These are phyloP conservation scores for Eugnorisma glareosa DNA, from an alignment of 2,888 invertebrate species.

Conservation along the genomic window DNA sequence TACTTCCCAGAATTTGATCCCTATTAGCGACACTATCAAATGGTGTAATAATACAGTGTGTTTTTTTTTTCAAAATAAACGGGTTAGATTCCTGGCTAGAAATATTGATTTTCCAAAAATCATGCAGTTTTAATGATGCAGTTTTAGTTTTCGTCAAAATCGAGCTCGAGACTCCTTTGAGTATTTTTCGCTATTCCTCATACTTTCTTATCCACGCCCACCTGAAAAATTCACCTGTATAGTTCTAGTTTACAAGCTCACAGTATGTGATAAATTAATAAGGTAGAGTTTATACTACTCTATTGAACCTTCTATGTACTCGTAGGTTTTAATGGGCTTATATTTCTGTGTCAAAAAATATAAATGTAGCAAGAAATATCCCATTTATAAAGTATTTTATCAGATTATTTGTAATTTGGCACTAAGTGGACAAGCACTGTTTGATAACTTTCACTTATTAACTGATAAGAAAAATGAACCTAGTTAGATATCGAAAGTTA, in stretches of 20 bases:
- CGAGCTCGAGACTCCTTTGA: too few relatives aligned
- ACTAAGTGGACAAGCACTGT: neutral
- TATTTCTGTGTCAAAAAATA: neutral
- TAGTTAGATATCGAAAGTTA: neutral
- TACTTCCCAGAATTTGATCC: too few relatives aligned
- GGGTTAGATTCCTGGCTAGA: too few relatives aligned
- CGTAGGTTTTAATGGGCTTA: neutral
- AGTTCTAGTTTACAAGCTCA: neutral
- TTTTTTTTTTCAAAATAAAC: too few relatives aligned
- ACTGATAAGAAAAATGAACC: neutral
- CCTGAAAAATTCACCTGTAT: too few relatives aligned
- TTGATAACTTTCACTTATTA: neutral
- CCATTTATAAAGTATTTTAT: neutral
- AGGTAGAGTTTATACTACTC: neutral
- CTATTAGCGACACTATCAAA: too few relatives aligned
- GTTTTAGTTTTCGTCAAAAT: too few relatives aligned
- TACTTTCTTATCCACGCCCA: too few relatives aligned
- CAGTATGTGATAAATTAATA: neutral
- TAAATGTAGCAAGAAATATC: neutral
- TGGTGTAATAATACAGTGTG: too few relatives aligned
- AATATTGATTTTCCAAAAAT: too few relatives aligned
- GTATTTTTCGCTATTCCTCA: too few relatives aligned
- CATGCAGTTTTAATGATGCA: too few relatives aligned
- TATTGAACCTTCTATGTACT: neutral
- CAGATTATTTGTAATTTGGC: constrained; percentile 6